Evolutionary conservation across 37 sponge, comb jelly and placozoan species (phyloP), one percentile per base, ranked within the genome.

Genomic region (Aphrocallistes beatrix): DNA sequence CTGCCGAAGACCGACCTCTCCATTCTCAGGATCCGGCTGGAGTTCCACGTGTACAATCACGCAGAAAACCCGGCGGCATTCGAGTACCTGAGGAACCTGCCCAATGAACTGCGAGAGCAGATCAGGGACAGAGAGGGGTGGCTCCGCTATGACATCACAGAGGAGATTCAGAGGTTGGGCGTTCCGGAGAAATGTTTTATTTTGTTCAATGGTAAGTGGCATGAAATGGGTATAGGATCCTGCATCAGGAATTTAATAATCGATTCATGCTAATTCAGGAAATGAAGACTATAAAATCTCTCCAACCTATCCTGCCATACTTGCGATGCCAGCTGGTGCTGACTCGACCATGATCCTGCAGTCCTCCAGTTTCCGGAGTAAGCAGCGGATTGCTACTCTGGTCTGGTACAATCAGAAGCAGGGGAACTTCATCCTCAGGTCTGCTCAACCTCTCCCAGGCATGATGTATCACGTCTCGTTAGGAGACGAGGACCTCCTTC

Each of bases 391-490:
- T 23, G 94, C 97, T 1, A 85, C 89, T 38, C 86, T 96, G 36
- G 92, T 93, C 38, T 96, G 97, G 97, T 83, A 87, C 50, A 89
- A 90, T 83, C 81, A 48, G 36, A 90, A 84, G 37, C 83, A 85
- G 21, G 85, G 89, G 6, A 92, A 88, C 42, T 92, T 94, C 85
- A 89, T 96, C 82, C 51, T 94, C 50, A n/a, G 94, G 36, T 91
- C 92, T 90, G 94, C 96, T n/a, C 99, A 98, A 86, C 99, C 99
- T 39, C 84, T 90, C 13, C 85, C 91, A 45, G 99, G 99, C 8
- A 36, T 51, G 50, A 50, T 84, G 38, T 60, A 37, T 1, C 82
- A 96, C 93, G 85, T 47, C 39, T 96, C 93, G 10, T 32, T 21
- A 21, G 87, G 88, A 19, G 97, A 96, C 82, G 97, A 96, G 85